A percentile compares a stretch with the other conserved stretches of the same genome.
phyloP scores from a whole-genome alignment of 2,888 invertebrate species.

The Drosophila algonquin region DNA sequence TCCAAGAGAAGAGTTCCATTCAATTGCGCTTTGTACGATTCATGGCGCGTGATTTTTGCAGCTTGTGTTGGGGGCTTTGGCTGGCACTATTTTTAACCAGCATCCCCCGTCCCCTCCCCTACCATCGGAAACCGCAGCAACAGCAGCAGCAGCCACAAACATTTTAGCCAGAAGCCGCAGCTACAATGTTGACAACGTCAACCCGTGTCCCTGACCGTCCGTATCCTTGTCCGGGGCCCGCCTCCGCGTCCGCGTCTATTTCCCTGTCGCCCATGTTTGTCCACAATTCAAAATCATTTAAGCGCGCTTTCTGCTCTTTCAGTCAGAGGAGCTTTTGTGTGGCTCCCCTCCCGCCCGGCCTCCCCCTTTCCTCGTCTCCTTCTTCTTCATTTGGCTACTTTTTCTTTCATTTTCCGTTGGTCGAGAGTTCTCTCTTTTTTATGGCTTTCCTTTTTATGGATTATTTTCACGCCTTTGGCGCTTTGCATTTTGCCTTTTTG shows the following conservation, averaged over 20 bases:
- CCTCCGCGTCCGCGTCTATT: conserved; percentile 19
- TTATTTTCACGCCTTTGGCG: conserved; percentile 72
- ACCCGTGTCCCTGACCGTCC: conserved; percentile 47
- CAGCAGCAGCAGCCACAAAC: conserved; percentile 28
- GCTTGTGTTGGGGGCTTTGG: conserved; percentile 70
- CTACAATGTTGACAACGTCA: conserved; percentile 73
- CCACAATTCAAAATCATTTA: conserved; percentile 76
- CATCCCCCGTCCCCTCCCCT: conserved; percentile 59
- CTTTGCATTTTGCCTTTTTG: conserved; percentile 63
- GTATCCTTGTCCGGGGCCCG: conserved; percentile 38
- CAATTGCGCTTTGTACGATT: conserved; percentile 64
- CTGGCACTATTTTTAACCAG: conserved; percentile 61
- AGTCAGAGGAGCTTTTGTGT: conserved; percentile 27
- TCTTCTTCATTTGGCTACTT: conserved; percentile 3
- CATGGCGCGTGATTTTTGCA: conserved; percentile 76
- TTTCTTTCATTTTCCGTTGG: conserved; percentile 11
- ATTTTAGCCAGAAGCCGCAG: conserved; percentile 54
- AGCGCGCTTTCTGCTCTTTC: conserved; percentile 61
- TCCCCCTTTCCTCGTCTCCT: background rate
- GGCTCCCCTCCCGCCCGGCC: conserved; percentile 2
- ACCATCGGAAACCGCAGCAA: conserved; percentile 47
- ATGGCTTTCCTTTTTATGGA: conserved; percentile 60
- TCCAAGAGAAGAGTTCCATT: conserved; percentile 56
- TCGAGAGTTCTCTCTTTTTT: conserved; percentile 27
- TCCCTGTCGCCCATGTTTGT: conserved; percentile 56